Base-by-base conservation (phyloP, 37 sponge, comb jelly and placozoan species). In the Amphimedon queenslandica region DNA sequence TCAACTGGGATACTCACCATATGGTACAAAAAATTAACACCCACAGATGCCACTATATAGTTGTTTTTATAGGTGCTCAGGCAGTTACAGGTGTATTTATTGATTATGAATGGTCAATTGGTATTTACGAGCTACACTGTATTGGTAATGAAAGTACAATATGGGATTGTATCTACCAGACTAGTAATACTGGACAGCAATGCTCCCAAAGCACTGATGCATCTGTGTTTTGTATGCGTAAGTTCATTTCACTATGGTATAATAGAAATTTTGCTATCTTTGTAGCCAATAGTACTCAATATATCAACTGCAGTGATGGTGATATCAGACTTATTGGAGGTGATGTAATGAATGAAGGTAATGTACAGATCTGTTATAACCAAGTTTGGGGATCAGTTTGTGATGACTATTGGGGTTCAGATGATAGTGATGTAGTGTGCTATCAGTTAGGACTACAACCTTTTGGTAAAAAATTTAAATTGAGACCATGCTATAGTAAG, bases 1-100 rank as follows among this genome's bases (percentile, higher is more conserved):
- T 36, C 40, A 67, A 43, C 70, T 78, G 4, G 78, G 78, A 25
- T 69, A 57, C 29, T 55, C 60, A 56, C 29, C 32, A n/a, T 68
- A 53, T 69, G 57, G 58, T 79, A 60, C 30, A 37, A 0, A 57
- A 25, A 43, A 16, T 37, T n/a, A 47, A 13, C 53, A 47, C 13
- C 53, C 8, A 47, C 53, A 47, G 13, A 18, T 47, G 13, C 13
- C 13, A 47, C 53, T 47, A 18, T 47, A 47, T 47, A 47, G n/a
- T n/a, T n/a, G n/a, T n/a, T n/a, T n/a, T n/a, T n/a, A n/a, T n/a
- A n/a, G n/a, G n/a, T n/a, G n/a, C n/a, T n/a, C 13, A 13, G 8
- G 53, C 53, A 47, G 13, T 47, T 18, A 13, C 53, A 13, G 13
- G 13, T 8, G 13, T 18, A 13, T 18, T 18, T 47, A 8, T 18